Evolutionary conservation across 2,888 invertebrate species (phyloP), one percentile per base, ranked within the genome.

Genomic region (Euphydryas editha): DNA sequence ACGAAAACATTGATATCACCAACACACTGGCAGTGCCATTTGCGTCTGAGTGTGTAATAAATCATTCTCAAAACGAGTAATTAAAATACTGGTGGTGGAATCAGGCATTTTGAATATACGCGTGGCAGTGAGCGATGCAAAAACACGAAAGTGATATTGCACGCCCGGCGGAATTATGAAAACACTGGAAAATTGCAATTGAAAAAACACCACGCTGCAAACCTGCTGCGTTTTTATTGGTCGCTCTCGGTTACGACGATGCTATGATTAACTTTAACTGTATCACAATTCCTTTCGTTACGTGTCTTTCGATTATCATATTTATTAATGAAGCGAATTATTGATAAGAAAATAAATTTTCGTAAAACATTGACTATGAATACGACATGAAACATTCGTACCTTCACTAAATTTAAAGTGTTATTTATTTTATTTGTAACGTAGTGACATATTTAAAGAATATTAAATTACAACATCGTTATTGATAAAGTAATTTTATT

Each of bases 1-100:
- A 76, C 79, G 80, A 79, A 77, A 79, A 77, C 75, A 73, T 74
- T 68, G 74, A 62, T 74, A 76, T 73, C 72, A 75, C 74, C 74
- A 79, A 76, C 77, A 75, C 74, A 75, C 69, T 67, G 72, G 77
- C 75, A 81, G 81, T 81, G 82, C 79, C 83, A 81, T 81, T 82
- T 80, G 81, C 77, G 80, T 80, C 76, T 81, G 81, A 75, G 74
- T 76, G 77, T 79, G 80, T 80, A 79, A 89, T 92, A 91, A 92
- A 92, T 93, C 93, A 92, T 92, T 86, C 85, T 79, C 81, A 80
- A 88, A 90, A 88, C 88, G 84, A 91, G 90, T 93, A 92, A 92
- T 93, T 93, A 93, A 93, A 93, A 92, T 85, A 86, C 88, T 88
- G 85, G 83, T 86, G 85, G 81, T 87, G 85, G 86, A 88, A 90